Conservation (phyloP, 1,140 invertebrate genomes). For the Luehdorfia chinensis region DNA sequence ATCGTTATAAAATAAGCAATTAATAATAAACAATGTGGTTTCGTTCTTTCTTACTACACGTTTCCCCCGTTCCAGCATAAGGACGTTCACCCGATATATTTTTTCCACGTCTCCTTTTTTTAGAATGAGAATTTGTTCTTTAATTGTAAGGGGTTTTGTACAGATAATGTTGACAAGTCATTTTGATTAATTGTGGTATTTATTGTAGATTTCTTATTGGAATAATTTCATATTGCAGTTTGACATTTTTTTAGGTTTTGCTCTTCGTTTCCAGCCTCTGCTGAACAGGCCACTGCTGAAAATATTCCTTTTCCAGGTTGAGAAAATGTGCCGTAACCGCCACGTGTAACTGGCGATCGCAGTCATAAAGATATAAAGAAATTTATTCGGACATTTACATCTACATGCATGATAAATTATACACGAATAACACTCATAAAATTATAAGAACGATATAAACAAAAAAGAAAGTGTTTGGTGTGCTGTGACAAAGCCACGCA, state of each 20-base stretch:
- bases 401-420: too few species aligned
- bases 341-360: too few species aligned
- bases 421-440: too few species aligned
- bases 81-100: constrained; percentile 13
- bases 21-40: constrained; percentile 15
- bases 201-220: constrained; percentile 1
- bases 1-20: constrained; percentile 3
- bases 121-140: constrained; percentile 2
- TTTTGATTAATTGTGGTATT: constrained; percentile 17
- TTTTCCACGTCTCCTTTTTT: constrained; percentile 2
- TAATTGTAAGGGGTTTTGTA: constrained; percentile 14
- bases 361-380: too few species aligned
- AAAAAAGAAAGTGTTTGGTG: too few species aligned
- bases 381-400: too few species aligned
- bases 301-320: too few species aligned
- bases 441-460: too few species aligned
- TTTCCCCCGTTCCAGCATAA: constrained; percentile 12
- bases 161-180: constrained; percentile 17
- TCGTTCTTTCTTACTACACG: constrained; percentile 5
- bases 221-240: constrained; percentile 1
- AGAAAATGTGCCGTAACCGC: too few species aligned
- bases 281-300: too few species aligned
- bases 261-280: neutral
- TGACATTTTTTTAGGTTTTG: neutral
- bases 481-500: too few species aligned